phyloP scores from a whole-genome alignment of 35 echinoderm and acorn worm species.

The Chiridota heheva region DNA sequence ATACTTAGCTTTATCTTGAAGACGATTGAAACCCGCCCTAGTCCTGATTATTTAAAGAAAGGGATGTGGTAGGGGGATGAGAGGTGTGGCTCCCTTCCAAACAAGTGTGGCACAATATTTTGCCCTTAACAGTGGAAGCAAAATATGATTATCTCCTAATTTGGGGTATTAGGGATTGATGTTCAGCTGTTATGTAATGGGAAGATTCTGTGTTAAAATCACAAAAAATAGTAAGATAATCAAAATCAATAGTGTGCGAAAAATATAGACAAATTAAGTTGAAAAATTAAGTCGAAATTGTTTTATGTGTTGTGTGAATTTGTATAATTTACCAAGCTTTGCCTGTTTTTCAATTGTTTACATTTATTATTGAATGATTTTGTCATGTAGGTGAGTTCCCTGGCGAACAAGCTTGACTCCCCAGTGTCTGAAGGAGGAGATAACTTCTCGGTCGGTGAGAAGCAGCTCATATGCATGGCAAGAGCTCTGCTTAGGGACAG shows the following conservation, averaged over 20 bases:
- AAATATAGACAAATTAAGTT: not conserved
- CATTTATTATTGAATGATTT: not conserved
- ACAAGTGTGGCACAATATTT: too few relatives aligned
- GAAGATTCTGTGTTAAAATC: too few relatives aligned
- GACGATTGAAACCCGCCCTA: too few relatives aligned
- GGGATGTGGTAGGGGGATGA: too few relatives aligned
- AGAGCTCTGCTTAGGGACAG: constrained; percentile 87
- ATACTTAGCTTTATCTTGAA: too few relatives aligned
- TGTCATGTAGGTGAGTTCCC: constrained; percentile 49
- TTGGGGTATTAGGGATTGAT: too few relatives aligned
- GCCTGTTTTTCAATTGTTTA: not conserved
- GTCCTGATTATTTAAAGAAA: too few relatives aligned
- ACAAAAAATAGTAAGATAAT: too few relatives aligned
- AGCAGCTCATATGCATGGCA: constrained; percentile 85
- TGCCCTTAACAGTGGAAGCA: too few relatives aligned
- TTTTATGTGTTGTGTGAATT: not conserved
- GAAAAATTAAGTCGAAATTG: not conserved
- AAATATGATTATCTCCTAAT: too few relatives aligned
- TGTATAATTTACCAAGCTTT: not conserved
- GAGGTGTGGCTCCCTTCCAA: too few relatives aligned
- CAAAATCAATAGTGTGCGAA: not conserved
- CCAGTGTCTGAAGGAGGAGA: constrained; percentile 76
- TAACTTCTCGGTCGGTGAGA: constrained; percentile 91
- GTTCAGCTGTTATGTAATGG: too few relatives aligned
- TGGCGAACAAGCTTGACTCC: constrained; percentile 67